A percentile compares a stretch with the other conserved stretches of the same genome.
Conservation (phyloP, 2,888 invertebrate genomes). For the Crematogaster levior region DNA sequence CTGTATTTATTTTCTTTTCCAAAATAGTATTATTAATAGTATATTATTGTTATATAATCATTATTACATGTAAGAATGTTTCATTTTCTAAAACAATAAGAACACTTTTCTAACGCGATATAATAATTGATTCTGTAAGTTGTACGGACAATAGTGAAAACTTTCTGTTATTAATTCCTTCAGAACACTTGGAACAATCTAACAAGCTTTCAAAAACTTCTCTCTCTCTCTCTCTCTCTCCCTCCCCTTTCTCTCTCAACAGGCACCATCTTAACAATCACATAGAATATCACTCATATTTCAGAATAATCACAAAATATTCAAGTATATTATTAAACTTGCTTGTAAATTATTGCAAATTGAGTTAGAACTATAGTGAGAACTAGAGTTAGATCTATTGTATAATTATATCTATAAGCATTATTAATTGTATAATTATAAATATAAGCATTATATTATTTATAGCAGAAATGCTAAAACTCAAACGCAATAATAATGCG, state of each 20-base stretch:
- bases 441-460: neutral
- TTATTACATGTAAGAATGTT: neutral
- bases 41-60: neutral
- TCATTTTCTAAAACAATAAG: slow-evolving; percentile 22
- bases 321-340: neutral
- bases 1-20: neutral
- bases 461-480: neutral
- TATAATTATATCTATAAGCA: neutral
- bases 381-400: neutral
- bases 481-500: neutral
- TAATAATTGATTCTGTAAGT: slow-evolving; percentile 36
- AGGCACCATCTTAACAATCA: slow-evolving; percentile 4
- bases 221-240: slow-evolving; percentile 1
- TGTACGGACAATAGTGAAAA: slow-evolving; percentile 20
- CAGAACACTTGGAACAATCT: slow-evolving; percentile 24
- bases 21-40: neutral
- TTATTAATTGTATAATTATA: neutral
- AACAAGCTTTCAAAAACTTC: too few species aligned
- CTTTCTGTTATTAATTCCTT: slow-evolving; percentile 32
- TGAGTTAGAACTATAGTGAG: too few species aligned
- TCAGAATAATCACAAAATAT: neutral
- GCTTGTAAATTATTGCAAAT: neutral
- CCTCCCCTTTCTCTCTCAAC: too few species aligned
- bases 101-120: slow-evolving; percentile 24
- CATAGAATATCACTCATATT: slow-evolving; percentile 9